A percentile compares a stretch with the other conserved stretches of the same genome.
Conservation (phyloP, 1,140 invertebrate species). For the Bombus fervidus region DNA sequence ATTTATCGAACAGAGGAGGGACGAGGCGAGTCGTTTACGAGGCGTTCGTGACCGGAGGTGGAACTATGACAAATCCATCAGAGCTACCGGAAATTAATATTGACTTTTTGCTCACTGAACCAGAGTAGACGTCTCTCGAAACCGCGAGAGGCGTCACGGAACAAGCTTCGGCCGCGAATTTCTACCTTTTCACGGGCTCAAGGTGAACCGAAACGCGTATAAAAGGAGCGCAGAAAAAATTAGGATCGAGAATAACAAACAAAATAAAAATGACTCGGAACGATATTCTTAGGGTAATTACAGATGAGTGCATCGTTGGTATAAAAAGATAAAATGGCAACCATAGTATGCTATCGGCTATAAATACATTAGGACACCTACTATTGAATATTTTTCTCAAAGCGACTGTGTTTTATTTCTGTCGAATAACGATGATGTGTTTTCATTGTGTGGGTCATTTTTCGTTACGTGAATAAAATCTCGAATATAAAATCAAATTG, state of each 20-base stretch:
- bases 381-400: no score
- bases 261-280: neutral
- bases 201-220: neutral
- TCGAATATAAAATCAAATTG: no score
- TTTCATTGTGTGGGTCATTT: no score
- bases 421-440: no score
- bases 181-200: neutral
- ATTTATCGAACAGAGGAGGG: neutral
- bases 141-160: slow-evolving; percentile 24
- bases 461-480: no score
- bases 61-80: slow-evolving; percentile 46
- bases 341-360: no score
- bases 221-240: neutral
- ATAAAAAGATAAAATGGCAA: no score
- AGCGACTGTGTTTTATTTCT: no score
- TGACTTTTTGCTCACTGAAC: slow-evolving; percentile 25
- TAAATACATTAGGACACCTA: no score
- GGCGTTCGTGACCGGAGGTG: slow-evolving; percentile 55
- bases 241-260: neutral
- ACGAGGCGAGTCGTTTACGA: slow-evolving; percentile 43
- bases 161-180: slow-evolving; percentile 2
- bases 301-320: no score
- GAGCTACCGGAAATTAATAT: slow-evolving; percentile 45
- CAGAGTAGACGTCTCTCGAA: slow-evolving; percentile 8
- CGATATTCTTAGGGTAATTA: neutral